phyloP scores from a whole-genome alignment of 2,113 vertebrate species.

The Megaceryle maxima region DNA sequence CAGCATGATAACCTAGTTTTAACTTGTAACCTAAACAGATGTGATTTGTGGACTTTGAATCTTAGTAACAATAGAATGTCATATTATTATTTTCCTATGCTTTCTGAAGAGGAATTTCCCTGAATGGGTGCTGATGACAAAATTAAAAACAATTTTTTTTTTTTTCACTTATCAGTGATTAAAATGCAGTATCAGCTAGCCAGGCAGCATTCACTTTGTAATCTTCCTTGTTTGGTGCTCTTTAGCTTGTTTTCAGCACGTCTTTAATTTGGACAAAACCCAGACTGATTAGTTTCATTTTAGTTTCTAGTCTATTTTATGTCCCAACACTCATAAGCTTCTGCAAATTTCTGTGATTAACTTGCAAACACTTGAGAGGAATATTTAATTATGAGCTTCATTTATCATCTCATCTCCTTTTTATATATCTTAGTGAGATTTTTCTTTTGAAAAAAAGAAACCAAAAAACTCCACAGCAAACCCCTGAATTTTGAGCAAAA shows the following conservation, averaged over 20 bases:
- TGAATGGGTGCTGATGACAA: background rate
- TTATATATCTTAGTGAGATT: background rate
- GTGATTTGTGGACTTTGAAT: background rate
- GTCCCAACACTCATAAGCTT: background rate
- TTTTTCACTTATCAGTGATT: background rate
- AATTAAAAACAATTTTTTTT: background rate
- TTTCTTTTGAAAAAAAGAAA: background rate
- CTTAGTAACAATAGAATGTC: conserved; percentile 32
- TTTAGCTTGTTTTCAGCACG: background rate
- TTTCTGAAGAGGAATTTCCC: background rate
- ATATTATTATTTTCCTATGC: conserved; percentile 18
- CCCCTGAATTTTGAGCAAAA: background rate
- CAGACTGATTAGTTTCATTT: background rate
- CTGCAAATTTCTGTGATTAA: background rate
- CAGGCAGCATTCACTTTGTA: background rate
- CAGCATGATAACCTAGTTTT: conserved; percentile 36
- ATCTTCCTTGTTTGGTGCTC: background rate
- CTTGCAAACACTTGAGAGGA: background rate
- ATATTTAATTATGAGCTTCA: background rate
- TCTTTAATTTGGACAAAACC: background rate
- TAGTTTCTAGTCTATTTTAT: background rate
- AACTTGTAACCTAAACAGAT: conserved; percentile 54
- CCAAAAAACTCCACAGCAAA: background rate
- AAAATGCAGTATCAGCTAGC: background rate
- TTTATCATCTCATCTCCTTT: background rate